Evolutionary conservation across 1,140 invertebrate species (phyloP).

Genomic region (Belonocnema kinseyi): DNA sequence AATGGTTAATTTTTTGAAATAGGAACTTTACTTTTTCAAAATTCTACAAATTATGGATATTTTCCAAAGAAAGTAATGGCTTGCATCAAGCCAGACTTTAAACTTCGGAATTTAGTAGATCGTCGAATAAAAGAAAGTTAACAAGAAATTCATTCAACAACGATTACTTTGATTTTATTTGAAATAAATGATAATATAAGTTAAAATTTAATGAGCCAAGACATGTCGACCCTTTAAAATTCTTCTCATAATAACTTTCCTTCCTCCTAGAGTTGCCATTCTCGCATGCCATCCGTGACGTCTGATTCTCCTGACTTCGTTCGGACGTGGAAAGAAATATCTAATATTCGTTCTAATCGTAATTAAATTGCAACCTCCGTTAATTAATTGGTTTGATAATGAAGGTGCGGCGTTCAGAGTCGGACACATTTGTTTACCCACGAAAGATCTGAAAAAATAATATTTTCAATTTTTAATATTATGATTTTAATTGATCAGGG

Average conservation of each 20-base stretch:
- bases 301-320: slow-evolving; percentile 82
- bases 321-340: slow-evolving; percentile 84
- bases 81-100: too few relatives aligned
- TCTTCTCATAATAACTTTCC: slow-evolving; percentile 83
- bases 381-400: slow-evolving; percentile 16
- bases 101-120: neutral
- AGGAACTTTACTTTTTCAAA: too few relatives aligned
- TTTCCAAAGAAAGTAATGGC: too few relatives aligned
- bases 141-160: neutral
- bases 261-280: slow-evolving; percentile 81
- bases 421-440: slow-evolving; percentile 32
- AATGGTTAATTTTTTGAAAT: too few relatives aligned
- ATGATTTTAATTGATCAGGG: neutral
- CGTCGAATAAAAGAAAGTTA: neutral
- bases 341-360: slow-evolving; percentile 75
- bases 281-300: slow-evolving; percentile 82
- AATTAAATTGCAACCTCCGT: slow-evolving; percentile 53
- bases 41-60: too few relatives aligned
- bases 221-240: slow-evolving; percentile 84
- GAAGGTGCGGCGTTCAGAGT: slow-evolving; percentile 22
- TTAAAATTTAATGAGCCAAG: slow-evolving; percentile 79
- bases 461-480: neutral
- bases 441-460: neutral
- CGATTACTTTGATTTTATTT: neutral
- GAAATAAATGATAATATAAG: slow-evolving; percentile 18